Evolutionary conservation across 2,888 invertebrate genomes (phyloP).

Genomic region (Erebia palarica): DNA sequence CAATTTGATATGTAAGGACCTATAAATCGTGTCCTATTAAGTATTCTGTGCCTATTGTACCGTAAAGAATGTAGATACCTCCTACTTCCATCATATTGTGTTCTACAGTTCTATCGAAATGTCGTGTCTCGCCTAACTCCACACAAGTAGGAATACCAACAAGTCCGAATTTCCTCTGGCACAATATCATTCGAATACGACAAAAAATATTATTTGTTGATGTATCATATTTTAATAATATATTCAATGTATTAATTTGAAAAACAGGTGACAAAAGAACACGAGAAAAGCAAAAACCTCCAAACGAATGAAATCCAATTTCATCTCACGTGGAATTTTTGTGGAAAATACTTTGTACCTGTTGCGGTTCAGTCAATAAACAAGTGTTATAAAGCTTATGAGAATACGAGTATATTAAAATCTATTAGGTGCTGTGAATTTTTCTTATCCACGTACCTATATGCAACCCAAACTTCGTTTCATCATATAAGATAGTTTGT

Average conservation of each 20-base stretch:
- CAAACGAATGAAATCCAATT: slow-evolving; percentile 15
- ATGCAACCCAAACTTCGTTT: no score
- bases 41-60: no score
- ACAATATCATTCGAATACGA: background rate
- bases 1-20: no score
- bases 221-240: slow-evolving; percentile 1
- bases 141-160: background rate
- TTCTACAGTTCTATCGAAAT: background rate
- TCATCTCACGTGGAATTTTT: slow-evolving; percentile 8
- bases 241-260: slow-evolving; percentile 15
- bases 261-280: slow-evolving; percentile 17
- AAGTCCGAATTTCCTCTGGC: background rate
- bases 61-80: no score
- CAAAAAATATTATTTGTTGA: background rate
- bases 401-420: no score
- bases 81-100: no score
- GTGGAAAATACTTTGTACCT: slow-evolving; percentile 1
- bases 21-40: no score
- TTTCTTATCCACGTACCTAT: no score
- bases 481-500: no score
- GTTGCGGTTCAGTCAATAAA: no score
- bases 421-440: no score
- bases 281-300: slow-evolving; percentile 8
- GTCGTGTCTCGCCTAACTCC: background rate
- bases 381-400: no score